phyloP scores from a whole-genome alignment of 2,797 vertebrate genomes.

The Mormyrus hasselquistii region DNA sequence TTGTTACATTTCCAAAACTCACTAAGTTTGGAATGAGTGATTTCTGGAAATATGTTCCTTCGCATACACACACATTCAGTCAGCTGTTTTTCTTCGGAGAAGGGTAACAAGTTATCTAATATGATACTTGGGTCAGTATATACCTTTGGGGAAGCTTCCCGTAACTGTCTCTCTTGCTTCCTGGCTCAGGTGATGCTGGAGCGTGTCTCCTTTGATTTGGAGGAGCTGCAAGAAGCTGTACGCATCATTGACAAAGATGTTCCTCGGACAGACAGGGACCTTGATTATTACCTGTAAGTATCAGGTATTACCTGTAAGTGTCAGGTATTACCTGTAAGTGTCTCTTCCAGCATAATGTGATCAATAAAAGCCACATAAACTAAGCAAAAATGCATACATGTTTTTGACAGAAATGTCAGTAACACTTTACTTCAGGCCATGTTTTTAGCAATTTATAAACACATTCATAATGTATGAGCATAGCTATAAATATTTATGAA shows the following conservation, averaged over 20 bases:
- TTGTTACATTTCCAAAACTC: not conserved
- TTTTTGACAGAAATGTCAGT: not conserved
- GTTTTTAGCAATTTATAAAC: not conserved
- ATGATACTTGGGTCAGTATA: no score
- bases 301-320: conserved; percentile 61
- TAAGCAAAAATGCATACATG: not conserved
- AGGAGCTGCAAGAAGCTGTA: conserved; percentile 63
- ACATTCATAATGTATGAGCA: not conserved
- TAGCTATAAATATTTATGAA: not conserved
- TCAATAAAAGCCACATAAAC: not conserved
- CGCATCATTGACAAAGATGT: conserved; percentile 72
- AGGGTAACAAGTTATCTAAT: not conserved
- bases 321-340: not conserved
- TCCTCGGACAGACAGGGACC: conserved; percentile 64
- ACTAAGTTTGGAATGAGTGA: not conserved
- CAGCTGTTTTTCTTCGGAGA: no score
- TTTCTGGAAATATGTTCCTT: not conserved
- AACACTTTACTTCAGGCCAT: not conserved
- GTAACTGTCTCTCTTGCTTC: not conserved
- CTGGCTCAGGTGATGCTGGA: conserved; percentile 61
- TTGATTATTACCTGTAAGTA: conserved; percentile 65
- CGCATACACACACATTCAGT: not conserved
- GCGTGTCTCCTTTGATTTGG: conserved; percentile 54
- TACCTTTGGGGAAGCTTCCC: not conserved
- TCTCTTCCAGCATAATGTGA: not conserved